Base-by-base conservation (phyloP, 2,797 vertebrate genomes). In the Menidia menidia region DNA sequence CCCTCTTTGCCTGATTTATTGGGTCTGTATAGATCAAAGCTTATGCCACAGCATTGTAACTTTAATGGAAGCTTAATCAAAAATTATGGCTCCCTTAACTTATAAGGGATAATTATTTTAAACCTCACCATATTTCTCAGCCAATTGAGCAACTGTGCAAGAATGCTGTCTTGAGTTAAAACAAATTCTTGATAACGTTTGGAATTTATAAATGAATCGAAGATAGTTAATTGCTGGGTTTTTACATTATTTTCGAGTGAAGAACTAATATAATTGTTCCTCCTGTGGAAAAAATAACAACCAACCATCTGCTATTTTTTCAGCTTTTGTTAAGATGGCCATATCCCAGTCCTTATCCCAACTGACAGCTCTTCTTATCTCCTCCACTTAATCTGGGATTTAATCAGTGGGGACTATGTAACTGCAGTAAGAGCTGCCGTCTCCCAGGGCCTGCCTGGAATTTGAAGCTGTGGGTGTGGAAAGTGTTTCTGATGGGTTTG, bases 391-490 rank as follows among this genome's bases (percentile, higher is more conserved):
- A 94, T 94, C 92, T 92, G 85, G 88, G 89, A 89, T 87, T 88
- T 89, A 92, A 93, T 92, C 91, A 92, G 80, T 68, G 87, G 86
- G 77, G 79, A 76, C 83, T 89, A 68, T 87, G 87, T 85, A 85
- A 87, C 86, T 88, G 86, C 86, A 90, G 87, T 75, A 67, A 86
- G 82, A 64, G 82, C 83, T 81, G 84, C 87, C 69, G 87, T 93
- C 89, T 93, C 91, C 84, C 85, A 89, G 84, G 89, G 89, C 86
- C 87, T 87, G 88, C 81, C 89, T 92, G 93, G 93, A 94, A 95
- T 93, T 92, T 83, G 75, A 93, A 85, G 87, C 86, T 87, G 90
- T 92, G 92, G 92, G 91, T 93, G 93, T 92, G 92, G 91, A 94
- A 90, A 94, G 91, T 87, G 90, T 93, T 92, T 92, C 87, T 94